Conservation (phyloP, 2,888 invertebrate genomes). For the Atherix ibis region DNA sequence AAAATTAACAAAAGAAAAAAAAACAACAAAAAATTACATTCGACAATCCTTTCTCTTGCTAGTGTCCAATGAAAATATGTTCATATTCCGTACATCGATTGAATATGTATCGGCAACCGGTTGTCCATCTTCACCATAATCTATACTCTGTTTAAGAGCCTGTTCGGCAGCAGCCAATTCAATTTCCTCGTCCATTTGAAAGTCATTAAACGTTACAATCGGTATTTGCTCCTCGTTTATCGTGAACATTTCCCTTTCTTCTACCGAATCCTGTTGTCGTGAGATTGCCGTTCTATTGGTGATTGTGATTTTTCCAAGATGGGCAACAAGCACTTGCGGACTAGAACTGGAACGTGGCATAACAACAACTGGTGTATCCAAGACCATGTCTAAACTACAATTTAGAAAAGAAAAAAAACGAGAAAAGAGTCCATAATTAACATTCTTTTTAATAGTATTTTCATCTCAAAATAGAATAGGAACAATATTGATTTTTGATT, state of each 20-base stretch:
- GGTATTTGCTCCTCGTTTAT: slow-evolving; percentile 12
- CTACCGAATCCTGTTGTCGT: slow-evolving; percentile 5
- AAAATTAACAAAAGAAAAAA: neutral
- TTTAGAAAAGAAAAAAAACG: too few species aligned
- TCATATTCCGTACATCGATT: slow-evolving; percentile 72
- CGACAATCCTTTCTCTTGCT: slow-evolving; percentile 30
- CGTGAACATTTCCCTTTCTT: slow-evolving; percentile 11
- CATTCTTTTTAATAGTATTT: too few species aligned
- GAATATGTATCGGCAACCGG: slow-evolving; percentile 33
- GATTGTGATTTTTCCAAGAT: slow-evolving; percentile 74
- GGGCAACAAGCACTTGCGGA: slow-evolving; percentile 74
- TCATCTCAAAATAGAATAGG: too few species aligned
- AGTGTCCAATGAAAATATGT: slow-evolving; percentile 63
- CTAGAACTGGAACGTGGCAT: slow-evolving; percentile 65
- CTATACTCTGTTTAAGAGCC: neutral
- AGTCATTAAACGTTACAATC: slow-evolving; percentile 1
- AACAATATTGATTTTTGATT: too few species aligned
- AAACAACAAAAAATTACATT: slow-evolving; percentile 7
- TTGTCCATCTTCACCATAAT: neutral
- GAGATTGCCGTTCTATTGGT: slow-evolving; percentile 9
- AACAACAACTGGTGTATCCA: slow-evolving; percentile 85
- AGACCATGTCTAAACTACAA: slow-evolving; percentile 55
- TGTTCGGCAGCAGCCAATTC: neutral
- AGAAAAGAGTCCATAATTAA: too few species aligned
- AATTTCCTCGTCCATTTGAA: slow-evolving; percentile 7